Percentiles rank a stretch among this genome's conserved stretches.
phyloP scores from a whole-genome alignment of 2,113 vertebrate species.

The Apteryx mantelli region DNA sequence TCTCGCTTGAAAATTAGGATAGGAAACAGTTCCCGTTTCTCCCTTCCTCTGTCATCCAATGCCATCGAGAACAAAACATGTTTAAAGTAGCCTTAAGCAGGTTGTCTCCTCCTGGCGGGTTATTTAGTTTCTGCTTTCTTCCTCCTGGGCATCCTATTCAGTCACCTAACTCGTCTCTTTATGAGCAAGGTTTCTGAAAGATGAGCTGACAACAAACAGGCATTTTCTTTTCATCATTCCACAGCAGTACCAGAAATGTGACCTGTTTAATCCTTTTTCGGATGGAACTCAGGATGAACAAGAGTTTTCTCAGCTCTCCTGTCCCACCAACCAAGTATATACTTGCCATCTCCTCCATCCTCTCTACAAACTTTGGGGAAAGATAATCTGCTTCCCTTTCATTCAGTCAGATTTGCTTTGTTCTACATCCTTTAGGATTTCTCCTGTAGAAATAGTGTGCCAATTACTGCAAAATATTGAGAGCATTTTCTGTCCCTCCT shows the following conservation, averaged over 20 bases:
- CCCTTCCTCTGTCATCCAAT: not conserved
- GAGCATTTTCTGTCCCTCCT: not conserved
- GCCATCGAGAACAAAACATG: not conserved
- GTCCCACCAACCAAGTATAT: not conserved
- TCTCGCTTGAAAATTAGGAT: not conserved
- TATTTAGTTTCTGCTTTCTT: not conserved
- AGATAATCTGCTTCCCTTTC: not conserved
- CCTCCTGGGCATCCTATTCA: not conserved
- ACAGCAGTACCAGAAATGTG: not conserved
- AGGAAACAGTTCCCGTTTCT: not conserved
- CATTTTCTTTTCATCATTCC: rapidly evolving
- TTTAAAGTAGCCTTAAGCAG: not conserved
- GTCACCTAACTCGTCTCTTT: rapidly evolving
- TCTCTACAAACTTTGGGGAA: not conserved
- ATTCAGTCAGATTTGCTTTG: not conserved
- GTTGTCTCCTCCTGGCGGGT: not conserved
- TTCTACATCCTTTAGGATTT: not conserved
- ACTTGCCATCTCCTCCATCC: not conserved
- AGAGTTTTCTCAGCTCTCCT: rapidly evolving
- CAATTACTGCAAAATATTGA: not conserved
- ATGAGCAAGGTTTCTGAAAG: not conserved
- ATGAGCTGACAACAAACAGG: rapidly evolving
- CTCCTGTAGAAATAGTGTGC: not conserved
- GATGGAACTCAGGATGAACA: not conserved
- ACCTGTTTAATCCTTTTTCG: not conserved